These are phyloP conservation scores for Cyclophora albipunctata DNA, from an alignment of 2,888 invertebrate species.

Conservation along the genomic window DNA sequence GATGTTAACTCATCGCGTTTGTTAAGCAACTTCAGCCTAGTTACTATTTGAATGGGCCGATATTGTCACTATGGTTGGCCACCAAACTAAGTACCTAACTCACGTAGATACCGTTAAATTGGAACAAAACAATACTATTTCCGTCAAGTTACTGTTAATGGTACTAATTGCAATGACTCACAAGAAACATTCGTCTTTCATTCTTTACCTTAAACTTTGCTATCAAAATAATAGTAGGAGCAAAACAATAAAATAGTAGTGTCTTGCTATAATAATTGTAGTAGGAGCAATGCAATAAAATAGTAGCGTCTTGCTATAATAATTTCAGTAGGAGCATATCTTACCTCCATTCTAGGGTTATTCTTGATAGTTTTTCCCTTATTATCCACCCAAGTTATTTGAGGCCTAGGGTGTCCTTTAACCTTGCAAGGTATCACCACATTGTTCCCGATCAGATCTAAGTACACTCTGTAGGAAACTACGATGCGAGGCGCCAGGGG, in stretches of 20 bases:
- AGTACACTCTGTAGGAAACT: constrained; percentile 69
- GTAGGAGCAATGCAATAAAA: neutral
- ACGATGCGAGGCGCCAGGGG: constrained; percentile 70
- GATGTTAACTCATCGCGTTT: too few relatives aligned
- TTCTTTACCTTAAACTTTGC: too few relatives aligned
- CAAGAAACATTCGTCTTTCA: too few relatives aligned
- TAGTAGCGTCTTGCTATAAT: neutral
- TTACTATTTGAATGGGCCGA: too few relatives aligned
- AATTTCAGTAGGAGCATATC: neutral
- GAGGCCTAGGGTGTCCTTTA: constrained; percentile 79
- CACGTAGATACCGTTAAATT: too few relatives aligned
- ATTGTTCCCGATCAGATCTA: constrained; percentile 77
- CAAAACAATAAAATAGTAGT: neutral
- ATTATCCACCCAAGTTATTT: constrained; percentile 79
- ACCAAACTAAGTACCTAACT: too few relatives aligned
- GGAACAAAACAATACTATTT: too few relatives aligned
- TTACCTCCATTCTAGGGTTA: constrained; percentile 72
- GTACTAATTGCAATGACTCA: too few relatives aligned
- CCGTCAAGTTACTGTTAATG: too few relatives aligned
- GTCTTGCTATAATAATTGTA: neutral
- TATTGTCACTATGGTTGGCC: too few relatives aligned
- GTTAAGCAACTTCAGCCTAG: too few relatives aligned
- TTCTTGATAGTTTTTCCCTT: constrained; percentile 69
- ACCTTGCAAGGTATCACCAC: constrained; percentile 82
- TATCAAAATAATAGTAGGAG: neutral